Evolutionary conservation across 2,888 invertebrate genomes (phyloP).

Genomic region (Steinernema hermaphroditum): DNA sequence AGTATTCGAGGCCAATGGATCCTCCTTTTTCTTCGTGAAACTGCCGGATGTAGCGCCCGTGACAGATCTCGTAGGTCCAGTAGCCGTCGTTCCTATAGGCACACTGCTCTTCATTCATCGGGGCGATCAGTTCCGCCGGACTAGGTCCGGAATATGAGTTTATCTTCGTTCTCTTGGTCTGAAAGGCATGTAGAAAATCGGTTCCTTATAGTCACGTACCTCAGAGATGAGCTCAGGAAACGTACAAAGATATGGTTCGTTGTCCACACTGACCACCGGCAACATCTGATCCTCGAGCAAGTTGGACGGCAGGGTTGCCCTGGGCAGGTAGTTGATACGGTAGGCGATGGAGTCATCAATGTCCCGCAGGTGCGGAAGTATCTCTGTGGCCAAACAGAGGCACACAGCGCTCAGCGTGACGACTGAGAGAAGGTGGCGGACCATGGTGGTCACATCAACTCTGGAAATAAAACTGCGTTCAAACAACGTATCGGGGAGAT

Average conservation of each 20-base stretch:
- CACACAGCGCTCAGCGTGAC: neutral
- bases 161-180: slow-evolving; percentile 36
- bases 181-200: slow-evolving; percentile 7
- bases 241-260: slow-evolving; percentile 39
- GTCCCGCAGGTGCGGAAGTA: neutral
- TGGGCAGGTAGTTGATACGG: neutral
- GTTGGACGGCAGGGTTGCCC: neutral
- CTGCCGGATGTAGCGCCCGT: slow-evolving; percentile 85
- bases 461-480: too few relatives aligned
- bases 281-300: slow-evolving; percentile 1
- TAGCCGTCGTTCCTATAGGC: slow-evolving; percentile 68
- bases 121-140: slow-evolving; percentile 41
- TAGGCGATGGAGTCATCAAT: slow-evolving; percentile 9
- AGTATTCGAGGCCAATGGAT: slow-evolving; percentile 55
- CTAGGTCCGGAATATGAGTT: slow-evolving; percentile 43
- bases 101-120: slow-evolving; percentile 51
- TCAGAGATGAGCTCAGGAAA: slow-evolving; percentile 35
- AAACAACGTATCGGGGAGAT: too few relatives aligned
- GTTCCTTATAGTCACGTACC: slow-evolving; percentile 32
- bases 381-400: neutral
- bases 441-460: slow-evolving; percentile 4
- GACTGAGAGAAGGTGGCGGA: neutral
- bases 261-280: slow-evolving; percentile 34
- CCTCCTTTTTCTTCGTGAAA: slow-evolving; percentile 84
- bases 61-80: slow-evolving; percentile 68